Conservation (phyloP, 2,797 vertebrate species). For the Bradypus variegatus region DNA sequence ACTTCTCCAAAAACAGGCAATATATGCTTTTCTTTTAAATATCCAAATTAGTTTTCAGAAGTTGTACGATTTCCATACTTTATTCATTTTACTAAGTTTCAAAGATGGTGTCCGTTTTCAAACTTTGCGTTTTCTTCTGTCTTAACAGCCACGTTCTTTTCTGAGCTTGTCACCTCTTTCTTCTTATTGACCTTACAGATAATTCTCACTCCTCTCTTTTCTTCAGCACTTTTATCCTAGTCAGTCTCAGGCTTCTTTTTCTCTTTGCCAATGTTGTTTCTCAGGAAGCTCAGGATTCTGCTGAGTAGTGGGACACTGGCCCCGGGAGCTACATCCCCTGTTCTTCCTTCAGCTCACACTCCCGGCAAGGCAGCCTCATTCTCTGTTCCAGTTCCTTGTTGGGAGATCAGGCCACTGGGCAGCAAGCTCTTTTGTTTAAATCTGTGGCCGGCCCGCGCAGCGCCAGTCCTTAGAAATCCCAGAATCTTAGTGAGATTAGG, state of each 20-base stretch:
- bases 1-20: fast-evolving
- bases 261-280: fast-evolving
- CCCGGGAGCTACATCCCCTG: not conserved
- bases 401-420: fast-evolving
- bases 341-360: fast-evolving
- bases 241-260: fast-evolving
- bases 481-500: fast-evolving
- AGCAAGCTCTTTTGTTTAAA: fast-evolving
- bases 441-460: fast-evolving
- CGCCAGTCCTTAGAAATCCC: fast-evolving
- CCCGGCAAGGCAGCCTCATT: fast-evolving
- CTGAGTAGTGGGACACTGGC: fast-evolving
- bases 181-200: fast-evolving
- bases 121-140: fast-evolving
- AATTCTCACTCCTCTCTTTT: fast-evolving
- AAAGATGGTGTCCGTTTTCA: not conserved
- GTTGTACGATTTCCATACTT: fast-evolving
- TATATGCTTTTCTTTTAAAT: not conserved
- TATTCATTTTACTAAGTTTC: not conserved
- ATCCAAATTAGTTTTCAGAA: not conserved
- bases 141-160: not conserved
- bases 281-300: too few relatives aligned
- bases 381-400: fast-evolving
- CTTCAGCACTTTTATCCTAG: fast-evolving
- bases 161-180: not conserved